Evolutionary conservation across 2,797 vertebrate species (phyloP).

Genomic region (Lepilemur septentrionalis): DNA sequence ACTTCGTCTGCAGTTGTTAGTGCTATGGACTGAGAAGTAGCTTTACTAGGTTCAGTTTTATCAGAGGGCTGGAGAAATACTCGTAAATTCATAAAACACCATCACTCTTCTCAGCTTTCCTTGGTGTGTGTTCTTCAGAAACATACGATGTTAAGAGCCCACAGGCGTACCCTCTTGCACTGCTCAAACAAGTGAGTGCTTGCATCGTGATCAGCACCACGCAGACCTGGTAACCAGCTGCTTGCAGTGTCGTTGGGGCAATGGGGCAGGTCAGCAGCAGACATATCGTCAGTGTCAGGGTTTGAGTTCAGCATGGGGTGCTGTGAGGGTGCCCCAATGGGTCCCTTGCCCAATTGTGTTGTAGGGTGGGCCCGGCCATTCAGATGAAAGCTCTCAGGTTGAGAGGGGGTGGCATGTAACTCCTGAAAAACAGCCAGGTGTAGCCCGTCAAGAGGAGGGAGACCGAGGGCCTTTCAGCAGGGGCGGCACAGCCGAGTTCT

Average conservation of each 20-base stretch:
- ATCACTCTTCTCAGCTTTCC: neutral
- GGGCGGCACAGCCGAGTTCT: no score
- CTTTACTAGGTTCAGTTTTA: neutral
- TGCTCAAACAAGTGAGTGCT: neutral
- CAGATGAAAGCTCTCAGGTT: neutral
- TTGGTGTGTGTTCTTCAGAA: neutral
- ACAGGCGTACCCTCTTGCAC: neutral
- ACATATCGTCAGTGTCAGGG: neutral
- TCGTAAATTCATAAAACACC: neutral
- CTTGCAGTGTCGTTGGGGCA: neutral
- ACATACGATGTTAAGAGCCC: neutral
- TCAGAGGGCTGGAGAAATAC: neutral
- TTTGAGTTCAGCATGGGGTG: neutral
- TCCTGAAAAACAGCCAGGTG: neutral
- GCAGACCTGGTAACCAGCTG: neutral
- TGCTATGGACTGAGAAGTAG: neutral
- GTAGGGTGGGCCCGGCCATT: no score
- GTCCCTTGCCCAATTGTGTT: neutral
- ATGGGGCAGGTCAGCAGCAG: neutral
- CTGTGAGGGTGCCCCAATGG: neutral
- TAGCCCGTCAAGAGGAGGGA: neutral
- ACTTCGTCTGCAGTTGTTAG: neutral
- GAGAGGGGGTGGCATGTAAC: neutral
- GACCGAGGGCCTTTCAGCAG: neutral
- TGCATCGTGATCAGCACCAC: neutral